These are phyloP conservation scores for Nebria ingens DNA, from an alignment of 1,140 invertebrate species.

Conservation along the genomic window DNA sequence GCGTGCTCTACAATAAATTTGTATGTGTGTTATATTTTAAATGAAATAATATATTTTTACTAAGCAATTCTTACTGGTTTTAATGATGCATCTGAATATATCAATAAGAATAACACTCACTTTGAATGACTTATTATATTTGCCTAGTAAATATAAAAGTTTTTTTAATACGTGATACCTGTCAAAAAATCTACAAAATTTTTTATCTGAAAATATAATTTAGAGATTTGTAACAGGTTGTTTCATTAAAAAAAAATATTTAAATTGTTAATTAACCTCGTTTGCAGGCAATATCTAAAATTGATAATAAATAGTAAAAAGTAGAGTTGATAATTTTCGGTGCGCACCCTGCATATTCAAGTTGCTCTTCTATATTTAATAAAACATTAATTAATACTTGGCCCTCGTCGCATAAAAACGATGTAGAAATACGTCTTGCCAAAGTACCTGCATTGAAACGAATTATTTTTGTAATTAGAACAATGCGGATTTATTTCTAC, in stretches of 20 bases:
- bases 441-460: neutral
- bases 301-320: neutral
- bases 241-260: neutral
- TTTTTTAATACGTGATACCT: constrained; percentile 2
- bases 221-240: neutral
- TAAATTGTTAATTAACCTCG: neutral
- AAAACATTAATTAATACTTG: neutral
- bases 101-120: neutral
- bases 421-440: neutral
- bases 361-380: neutral
- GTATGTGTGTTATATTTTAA: neutral
- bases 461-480: neutral
- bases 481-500: neutral
- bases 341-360: neutral
- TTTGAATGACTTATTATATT: neutral
- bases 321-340: constrained; percentile 1
- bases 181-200: constrained; percentile 1
- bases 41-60: constrained; percentile 1
- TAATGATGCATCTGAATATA: neutral
- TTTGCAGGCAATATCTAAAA: constrained; percentile 6
- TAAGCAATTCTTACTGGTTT: neutral
- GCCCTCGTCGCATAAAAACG: neutral
- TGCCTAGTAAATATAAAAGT: neutral
- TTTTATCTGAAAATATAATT: neutral
- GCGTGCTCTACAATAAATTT: neutral